Evolutionary conservation across 1,140 invertebrate genomes (phyloP), one percentile per base, ranked within the genome.

Genomic region (Leucophenga varia): DNA sequence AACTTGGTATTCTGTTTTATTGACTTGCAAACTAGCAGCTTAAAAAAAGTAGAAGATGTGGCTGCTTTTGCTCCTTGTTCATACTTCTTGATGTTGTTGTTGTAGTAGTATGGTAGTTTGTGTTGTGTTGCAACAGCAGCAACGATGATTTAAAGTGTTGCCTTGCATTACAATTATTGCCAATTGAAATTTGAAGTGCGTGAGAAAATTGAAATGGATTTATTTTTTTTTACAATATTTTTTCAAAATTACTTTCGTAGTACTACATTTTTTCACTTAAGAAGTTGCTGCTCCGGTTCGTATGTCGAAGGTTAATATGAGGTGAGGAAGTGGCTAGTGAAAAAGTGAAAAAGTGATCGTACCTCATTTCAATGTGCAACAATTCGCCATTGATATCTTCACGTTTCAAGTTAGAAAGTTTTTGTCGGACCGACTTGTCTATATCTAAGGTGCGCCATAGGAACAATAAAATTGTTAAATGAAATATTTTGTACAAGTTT

Each of bases 151-250:
- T 72, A 72, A 72, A 72, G 69, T 72, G 69, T 72, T 72, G 69
- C 69, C 61, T 72, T 72, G 69, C 69, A 72, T 72, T 72, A 72
- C 69, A 72, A 72, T 72, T 72, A 72, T 72, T 72, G 69, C 69
- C 69, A 69, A 72, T 72, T 72, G 69, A 72, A 72, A 72, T 69
- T 69, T 72, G 69, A 72, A 72, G 69, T 72, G 69, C 69, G 69
- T 72, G 69, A 72, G 69, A 72, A 72, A 72, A 68, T 72, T 61
- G 61, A 56, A 65, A 65, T 65, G 60, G 53, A 52, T 43, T n/a
- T n/a, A n/a, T n/a, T n/a, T n/a, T n/a, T n/a, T n/a, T n/a, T n/a
- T n/a, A n/a, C n/a, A n/a, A n/a, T n/a, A n/a, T n/a, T 44, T 12
- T 45, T 37, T 36, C 28, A 21, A 34, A 31, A 17, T 30, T 28